Evolutionary conservation across 37 sponge, comb jelly and placozoan genomes (phyloP).

Genomic region (Halisarca cf. caerulea): DNA sequence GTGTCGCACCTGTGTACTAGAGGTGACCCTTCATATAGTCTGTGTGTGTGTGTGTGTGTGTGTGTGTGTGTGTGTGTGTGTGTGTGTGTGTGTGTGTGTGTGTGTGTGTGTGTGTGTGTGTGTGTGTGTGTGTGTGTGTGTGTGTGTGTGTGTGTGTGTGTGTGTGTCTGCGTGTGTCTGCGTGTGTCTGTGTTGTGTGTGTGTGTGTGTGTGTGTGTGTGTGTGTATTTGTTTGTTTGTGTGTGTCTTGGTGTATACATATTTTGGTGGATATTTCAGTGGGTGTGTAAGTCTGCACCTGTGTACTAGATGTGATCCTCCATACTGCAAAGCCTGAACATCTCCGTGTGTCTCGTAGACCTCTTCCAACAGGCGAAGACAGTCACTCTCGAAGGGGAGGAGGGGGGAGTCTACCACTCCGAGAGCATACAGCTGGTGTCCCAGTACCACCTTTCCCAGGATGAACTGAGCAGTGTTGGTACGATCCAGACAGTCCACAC

Average conservation of each 20-base stretch:
- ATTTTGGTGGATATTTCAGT: too few relatives aligned
- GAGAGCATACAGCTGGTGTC: conserved; percentile 89
- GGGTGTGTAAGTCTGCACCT: neutral
- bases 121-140: too few relatives aligned
- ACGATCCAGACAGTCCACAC: conserved; percentile 98
- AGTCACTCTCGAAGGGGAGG: conserved; percentile 85
- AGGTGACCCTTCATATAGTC: too few relatives aligned
- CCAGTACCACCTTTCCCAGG: conserved; percentile 90
- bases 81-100: too few relatives aligned
- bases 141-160: too few relatives aligned
- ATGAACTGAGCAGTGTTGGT: conserved; percentile 99
- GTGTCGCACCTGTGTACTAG: neutral
- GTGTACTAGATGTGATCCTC: conserved; percentile 94
- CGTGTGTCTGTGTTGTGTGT: neutral
- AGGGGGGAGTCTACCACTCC: conserved; percentile 75
- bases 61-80: too few relatives aligned
- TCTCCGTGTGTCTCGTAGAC: conserved; percentile 96
- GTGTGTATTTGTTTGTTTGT: too few relatives aligned
- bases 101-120: too few relatives aligned
- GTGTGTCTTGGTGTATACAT: too few relatives aligned
- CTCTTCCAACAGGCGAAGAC: conserved; percentile 83
- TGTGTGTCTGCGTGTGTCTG: neutral
- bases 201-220: too few relatives aligned
- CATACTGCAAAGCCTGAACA: conserved; percentile 96
- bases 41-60: conserved; percentile 8